Evolutionary conservation across 2,797 vertebrate genomes (phyloP), one percentile per base, ranked within the genome.

Genomic region (Ctenopoma multispine): DNA sequence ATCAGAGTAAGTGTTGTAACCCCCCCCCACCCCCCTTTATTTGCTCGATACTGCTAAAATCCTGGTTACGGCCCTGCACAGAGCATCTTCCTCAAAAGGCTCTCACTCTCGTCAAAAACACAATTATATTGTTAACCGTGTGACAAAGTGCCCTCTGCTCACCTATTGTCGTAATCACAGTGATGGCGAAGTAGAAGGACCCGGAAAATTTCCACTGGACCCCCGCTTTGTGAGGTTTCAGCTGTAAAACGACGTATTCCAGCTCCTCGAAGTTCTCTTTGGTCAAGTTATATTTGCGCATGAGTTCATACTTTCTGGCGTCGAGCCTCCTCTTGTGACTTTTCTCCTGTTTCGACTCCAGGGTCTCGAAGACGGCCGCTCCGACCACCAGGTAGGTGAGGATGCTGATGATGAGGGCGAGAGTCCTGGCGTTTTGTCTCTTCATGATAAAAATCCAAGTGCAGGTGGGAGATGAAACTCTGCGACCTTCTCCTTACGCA

Each of bases 121-220:
- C 27, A 14, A 1, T 21, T 55, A 12, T 31, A 8, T 13, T 3
- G 6, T 20, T 2, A 4, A 46, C 5, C 13, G 9, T 11, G 6
- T 2, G 4, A 41, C 0, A 44, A 59, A 29, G 20, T 17, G 24
- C 17, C 36, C 1, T 11, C 6, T 8, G 44, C 95, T 96, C 93
- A 99, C 97, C 97, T 70, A 98, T 99, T 20, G 97, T 99, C 38
- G 98, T 99, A 80, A 99, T 99, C 93, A 99, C 98, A 64, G 97
- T 99, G 94, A 99, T 99, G 89, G 97, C 97, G 90, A 99, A 99
- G 93, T 99, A 99, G 86, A 99, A 99, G 62, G 98, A 99, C 0
- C 98, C 98, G 0, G 97, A 94, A 36, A 99, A 99, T 86, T 95
- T 97, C 98, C 98, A 99, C 93, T 99, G 98, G 76, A 99, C 96